These are phyloP conservation scores for Anaspis maculata DNA, from an alignment of 2,888 invertebrate species.

Conservation along the genomic window DNA sequence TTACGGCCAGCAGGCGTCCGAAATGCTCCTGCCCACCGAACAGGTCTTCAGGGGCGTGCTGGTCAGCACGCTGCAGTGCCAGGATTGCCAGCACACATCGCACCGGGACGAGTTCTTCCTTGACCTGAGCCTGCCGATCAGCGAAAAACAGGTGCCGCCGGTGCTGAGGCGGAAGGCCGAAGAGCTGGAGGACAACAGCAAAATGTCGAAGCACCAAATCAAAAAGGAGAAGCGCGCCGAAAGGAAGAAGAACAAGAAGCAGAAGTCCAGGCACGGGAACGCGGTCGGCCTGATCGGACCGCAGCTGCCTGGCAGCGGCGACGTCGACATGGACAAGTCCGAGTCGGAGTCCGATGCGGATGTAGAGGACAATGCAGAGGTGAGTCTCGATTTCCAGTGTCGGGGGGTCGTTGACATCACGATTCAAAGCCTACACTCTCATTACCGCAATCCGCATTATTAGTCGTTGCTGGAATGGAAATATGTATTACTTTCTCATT, in stretches of 20 bases:
- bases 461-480: no score
- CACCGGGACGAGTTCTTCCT: conserved; percentile 87
- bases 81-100: conserved; percentile 80
- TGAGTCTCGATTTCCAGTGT: no score
- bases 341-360: conserved; percentile 73
- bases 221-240: conserved; percentile 56
- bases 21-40: conserved; percentile 72
- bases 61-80: conserved; percentile 82
- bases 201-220: conserved; percentile 56
- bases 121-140: conserved; percentile 88
- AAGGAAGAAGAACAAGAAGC: conserved; percentile 48
- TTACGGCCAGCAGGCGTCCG: conserved; percentile 73
- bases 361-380: conserved; percentile 69
- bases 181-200: conserved; percentile 46
- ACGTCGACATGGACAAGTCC: conserved; percentile 43
- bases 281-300: not conserved
- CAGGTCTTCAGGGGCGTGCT: conserved; percentile 90
- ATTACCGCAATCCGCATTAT: no score
- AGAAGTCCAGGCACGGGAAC: conserved; percentile 24
- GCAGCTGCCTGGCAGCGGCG: conserved; percentile 24
- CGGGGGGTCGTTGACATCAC: no score
- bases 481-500: no score
- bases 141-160: conserved; percentile 66
- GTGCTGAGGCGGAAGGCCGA: conserved; percentile 44
- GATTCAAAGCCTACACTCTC: no score